Conservation (phyloP, 2,797 vertebrate species). For the Lycodopsis pacificus region DNA sequence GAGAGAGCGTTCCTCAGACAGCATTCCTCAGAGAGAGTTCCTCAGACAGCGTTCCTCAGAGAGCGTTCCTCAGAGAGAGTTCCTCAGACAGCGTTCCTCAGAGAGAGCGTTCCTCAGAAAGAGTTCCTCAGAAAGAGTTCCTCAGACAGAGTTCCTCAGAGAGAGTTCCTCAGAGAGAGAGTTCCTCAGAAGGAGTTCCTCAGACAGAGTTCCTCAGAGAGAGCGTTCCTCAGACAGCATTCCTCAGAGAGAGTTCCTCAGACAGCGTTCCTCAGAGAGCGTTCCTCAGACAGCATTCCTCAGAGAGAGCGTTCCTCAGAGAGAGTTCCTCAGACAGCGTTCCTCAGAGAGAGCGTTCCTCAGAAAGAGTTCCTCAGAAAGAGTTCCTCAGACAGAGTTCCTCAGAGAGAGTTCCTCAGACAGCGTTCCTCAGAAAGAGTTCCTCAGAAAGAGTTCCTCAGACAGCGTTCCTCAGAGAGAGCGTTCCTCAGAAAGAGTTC, state of each 20-base stretch:
- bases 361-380: no score
- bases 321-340: background rate
- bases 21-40: background rate
- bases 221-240: background rate
- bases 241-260: background rate
- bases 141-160: no score
- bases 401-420: no score
- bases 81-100: no score
- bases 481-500: no score
- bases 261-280: constrained; percentile 3
- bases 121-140: background rate
- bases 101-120: background rate
- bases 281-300: no score
- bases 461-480: no score
- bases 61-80: background rate
- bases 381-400: no score
- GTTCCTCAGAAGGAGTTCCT: no score
- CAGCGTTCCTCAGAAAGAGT: no score
- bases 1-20: background rate
- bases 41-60: background rate
- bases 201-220: background rate
- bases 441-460: no score
- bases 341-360: no score
- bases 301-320: background rate
- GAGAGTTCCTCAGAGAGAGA: background rate